phyloP scores from a whole-genome alignment of 2,797 vertebrate species.

The Coregonus suidteri region DNA sequence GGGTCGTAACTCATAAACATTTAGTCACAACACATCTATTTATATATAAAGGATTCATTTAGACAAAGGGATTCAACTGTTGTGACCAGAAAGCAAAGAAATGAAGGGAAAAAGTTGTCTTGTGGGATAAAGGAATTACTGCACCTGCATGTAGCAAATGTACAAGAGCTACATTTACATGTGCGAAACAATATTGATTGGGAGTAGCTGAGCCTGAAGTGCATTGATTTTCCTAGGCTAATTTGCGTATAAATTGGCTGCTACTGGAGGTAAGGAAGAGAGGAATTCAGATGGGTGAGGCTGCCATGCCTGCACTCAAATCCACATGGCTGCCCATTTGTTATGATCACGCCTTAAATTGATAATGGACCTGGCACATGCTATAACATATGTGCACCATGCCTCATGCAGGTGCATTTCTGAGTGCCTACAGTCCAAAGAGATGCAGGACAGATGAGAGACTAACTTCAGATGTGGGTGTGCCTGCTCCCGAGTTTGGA shows the following conservation, averaged over 20 bases:
- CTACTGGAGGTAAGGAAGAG: slow-evolving; percentile 20
- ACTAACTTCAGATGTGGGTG: background rate
- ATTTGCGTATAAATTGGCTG: slow-evolving; percentile 58
- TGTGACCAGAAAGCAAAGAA: background rate
- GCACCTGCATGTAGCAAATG: background rate
- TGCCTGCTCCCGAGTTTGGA: background rate
- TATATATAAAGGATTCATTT: background rate
- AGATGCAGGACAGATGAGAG: background rate
- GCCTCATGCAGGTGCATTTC: background rate
- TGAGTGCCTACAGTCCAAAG: background rate
- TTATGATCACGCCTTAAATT: background rate
- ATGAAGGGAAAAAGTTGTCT: background rate
- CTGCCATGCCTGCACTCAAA: background rate
- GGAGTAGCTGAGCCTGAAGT: slow-evolving; percentile 29
- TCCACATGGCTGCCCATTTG: background rate
- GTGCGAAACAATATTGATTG: slow-evolving; percentile 38
- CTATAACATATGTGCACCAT: too few relatives aligned
- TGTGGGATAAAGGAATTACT: background rate
- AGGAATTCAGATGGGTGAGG: background rate
- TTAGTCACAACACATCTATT: background rate
- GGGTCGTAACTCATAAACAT: background rate
- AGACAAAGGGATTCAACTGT: background rate
- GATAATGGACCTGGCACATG: background rate
- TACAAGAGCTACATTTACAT: background rate
- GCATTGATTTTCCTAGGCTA: slow-evolving; percentile 32